phyloP scores from a whole-genome alignment of 2,888 invertebrate species.

The Sepiola atlantica region DNA sequence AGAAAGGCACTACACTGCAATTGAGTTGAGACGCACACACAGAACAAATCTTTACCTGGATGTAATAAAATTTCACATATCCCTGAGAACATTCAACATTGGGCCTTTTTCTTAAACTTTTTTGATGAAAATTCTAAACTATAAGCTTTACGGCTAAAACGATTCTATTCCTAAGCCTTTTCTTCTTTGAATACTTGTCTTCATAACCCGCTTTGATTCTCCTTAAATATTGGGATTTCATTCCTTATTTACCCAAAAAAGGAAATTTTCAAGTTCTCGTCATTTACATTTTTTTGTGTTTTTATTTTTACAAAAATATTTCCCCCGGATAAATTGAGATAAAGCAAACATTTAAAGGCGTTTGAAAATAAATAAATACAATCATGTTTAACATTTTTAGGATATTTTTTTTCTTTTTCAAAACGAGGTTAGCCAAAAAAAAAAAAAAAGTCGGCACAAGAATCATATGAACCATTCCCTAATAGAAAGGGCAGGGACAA shows the following conservation, averaged over 20 bases:
- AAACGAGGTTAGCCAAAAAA: neutral
- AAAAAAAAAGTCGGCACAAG: neutral
- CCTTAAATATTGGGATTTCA: conserved; percentile 15
- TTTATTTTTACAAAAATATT: conserved; percentile 12
- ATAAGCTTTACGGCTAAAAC: neutral
- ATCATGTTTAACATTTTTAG: neutral
- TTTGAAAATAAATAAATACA: neutral
- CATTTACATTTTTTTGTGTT: neutral
- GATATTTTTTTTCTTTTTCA: neutral
- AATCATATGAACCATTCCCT: neutral
- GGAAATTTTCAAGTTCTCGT: neutral
- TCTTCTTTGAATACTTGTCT: neutral
- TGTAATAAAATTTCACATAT: conserved; percentile 32
- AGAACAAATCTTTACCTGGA: neutral
- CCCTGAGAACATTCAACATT: conserved; percentile 32
- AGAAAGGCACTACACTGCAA: neutral
- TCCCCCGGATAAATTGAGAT: neutral
- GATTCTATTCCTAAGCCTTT: neutral
- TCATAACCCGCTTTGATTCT: neutral
- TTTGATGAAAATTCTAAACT: neutral
- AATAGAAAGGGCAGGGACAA: neutral
- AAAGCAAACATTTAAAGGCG: neutral
- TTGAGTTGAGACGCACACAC: neutral
- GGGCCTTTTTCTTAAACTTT: neutral
- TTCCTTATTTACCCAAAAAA: neutral